Evolutionary conservation across 2,113 vertebrate genomes (phyloP).

Genomic region (Baryphthengus martii): DNA sequence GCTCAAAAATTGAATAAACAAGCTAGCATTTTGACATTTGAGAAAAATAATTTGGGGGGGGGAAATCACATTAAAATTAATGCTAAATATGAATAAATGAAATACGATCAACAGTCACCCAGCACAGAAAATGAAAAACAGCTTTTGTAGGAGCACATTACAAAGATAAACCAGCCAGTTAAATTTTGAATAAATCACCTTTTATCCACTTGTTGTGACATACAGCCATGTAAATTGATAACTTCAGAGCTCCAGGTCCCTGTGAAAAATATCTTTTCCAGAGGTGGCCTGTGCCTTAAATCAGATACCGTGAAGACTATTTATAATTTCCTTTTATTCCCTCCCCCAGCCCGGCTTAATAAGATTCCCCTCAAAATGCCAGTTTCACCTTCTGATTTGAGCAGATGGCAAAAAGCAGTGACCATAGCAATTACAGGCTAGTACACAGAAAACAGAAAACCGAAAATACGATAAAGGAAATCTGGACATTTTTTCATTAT

Average conservation of each 20-base stretch:
- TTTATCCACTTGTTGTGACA: constrained; percentile 44
- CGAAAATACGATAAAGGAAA: background rate
- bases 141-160: constrained; percentile 41
- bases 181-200: constrained; percentile 64
- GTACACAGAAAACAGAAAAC: background rate
- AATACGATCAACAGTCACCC: constrained; percentile 56
- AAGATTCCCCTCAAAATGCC: constrained; percentile 23
- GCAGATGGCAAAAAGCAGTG: constrained; percentile 33
- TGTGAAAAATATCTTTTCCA: constrained; percentile 42
- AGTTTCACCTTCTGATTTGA: constrained; percentile 43
- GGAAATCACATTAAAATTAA: constrained; percentile 44
- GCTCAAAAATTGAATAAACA: constrained; percentile 64
- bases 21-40: constrained; percentile 51
- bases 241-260: constrained; percentile 23
- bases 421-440: background rate
- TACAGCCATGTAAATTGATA: background rate
- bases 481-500: background rate
- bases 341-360: background rate
- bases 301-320: constrained; percentile 8
- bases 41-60: constrained; percentile 40
- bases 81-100: constrained; percentile 67
- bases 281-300: constrained; percentile 17
- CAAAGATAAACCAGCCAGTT: constrained; percentile 29
- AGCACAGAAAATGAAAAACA: constrained; percentile 56
- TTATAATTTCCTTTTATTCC: constrained; percentile 19